These are phyloP conservation scores for Pluvialis apricaria DNA, from an alignment of 2,113 vertebrate species.

Conservation along the genomic window DNA sequence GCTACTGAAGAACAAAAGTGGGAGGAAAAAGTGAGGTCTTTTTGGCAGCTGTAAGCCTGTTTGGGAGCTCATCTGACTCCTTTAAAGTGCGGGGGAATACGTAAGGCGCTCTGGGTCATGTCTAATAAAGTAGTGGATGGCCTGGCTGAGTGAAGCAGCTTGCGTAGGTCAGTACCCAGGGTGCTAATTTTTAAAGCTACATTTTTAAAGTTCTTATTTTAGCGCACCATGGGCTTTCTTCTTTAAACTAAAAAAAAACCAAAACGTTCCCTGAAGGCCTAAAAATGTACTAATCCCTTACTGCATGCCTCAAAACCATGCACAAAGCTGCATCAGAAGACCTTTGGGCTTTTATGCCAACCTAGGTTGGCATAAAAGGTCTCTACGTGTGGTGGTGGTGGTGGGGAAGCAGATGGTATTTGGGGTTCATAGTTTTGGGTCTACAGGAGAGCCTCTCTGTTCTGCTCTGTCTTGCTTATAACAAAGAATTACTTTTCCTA, in stretches of 20 bases:
- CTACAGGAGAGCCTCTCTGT: background rate
- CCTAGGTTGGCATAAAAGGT: rapidly evolving
- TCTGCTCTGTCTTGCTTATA: background rate
- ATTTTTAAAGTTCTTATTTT: background rate
- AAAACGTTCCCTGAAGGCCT: background rate
- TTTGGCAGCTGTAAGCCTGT: background rate
- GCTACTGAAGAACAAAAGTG: background rate
- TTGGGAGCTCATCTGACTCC: background rate
- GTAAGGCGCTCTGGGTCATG: background rate
- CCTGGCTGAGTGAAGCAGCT: background rate
- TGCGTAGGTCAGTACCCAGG: background rate
- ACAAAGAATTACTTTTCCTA: background rate
- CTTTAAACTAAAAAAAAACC: background rate
- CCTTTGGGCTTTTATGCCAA: no score
- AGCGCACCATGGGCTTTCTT: background rate
- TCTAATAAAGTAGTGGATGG: background rate
- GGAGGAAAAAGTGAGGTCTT: background rate
- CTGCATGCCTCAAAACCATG: background rate
- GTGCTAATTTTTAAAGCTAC: background rate
- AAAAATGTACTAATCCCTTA: background rate
- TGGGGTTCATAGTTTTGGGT: background rate
- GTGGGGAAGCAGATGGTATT: background rate
- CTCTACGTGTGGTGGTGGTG: background rate
- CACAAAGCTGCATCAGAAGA: background rate
- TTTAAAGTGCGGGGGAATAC: background rate